These are phyloP conservation scores for Henricia sp. DNA, from an alignment of 53 echinoderm and acorn worm species.

Conservation along the genomic window DNA sequence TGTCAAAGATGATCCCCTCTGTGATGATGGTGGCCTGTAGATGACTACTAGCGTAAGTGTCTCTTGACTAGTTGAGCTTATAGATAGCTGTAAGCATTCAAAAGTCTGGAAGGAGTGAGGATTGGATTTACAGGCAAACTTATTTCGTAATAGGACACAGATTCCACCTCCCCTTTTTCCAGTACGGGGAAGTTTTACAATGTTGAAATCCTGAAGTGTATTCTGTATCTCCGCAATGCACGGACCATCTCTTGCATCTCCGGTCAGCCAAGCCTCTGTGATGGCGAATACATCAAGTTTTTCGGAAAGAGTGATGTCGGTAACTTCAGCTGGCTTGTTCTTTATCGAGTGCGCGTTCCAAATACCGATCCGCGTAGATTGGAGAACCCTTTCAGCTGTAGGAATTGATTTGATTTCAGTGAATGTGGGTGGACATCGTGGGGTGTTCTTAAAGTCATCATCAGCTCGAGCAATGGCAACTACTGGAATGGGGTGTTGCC, in stretches of 20 bases:
- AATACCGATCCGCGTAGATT: not conserved
- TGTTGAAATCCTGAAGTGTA: constrained; percentile 5
- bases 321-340: constrained; percentile 13
- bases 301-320: not conserved
- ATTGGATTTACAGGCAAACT: not conserved
- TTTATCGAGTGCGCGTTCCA: constrained; percentile 21
- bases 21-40: constrained; percentile 10
- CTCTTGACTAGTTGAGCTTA: not conserved
- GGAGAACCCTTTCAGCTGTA: not conserved
- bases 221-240: not conserved
- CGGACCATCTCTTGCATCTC: constrained; percentile 2
- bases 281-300: not conserved
- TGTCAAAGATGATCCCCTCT: not conserved
- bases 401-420: not conserved
- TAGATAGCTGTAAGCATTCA: not conserved
- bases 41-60: not conserved
- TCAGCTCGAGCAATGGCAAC: no score
- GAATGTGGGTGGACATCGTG: not conserved
- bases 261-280: constrained; percentile 18
- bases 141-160: not conserved
- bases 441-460: no score
- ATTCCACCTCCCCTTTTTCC: constrained; percentile 10
- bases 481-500: no score
- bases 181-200: not conserved
- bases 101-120: not conserved